Conservation (phyloP, 2,888 invertebrate species). For the Beris morrisii region DNA sequence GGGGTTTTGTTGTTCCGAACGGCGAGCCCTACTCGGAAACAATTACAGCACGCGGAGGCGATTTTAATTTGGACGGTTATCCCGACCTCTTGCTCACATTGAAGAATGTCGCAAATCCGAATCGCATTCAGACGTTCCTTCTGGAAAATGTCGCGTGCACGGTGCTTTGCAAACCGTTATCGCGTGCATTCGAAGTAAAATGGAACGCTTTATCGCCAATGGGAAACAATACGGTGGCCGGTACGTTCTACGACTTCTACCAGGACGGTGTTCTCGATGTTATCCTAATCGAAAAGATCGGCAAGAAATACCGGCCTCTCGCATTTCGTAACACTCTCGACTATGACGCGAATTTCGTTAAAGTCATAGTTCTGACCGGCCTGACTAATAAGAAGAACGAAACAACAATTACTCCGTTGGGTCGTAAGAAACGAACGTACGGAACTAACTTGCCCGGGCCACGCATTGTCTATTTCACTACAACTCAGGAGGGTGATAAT, state of each 20-base stretch:
- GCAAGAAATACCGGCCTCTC: conserved; percentile 63
- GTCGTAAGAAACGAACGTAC: conserved; percentile 76
- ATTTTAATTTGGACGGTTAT: conserved; percentile 95
- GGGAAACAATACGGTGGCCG: conserved; percentile 75
- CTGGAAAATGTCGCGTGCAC: conserved; percentile 78
- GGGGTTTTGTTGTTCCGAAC: conserved; percentile 69
- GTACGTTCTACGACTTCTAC: conserved; percentile 90
- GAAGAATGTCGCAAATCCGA: conserved; percentile 41
- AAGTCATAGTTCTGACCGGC: conserved; percentile 90
- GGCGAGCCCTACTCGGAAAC: conserved; percentile 68
- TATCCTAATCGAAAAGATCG: conserved; percentile 67
- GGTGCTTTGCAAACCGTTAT: conserved; percentile 59
- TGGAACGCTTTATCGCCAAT: conserved; percentile 76
- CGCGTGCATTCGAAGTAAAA: conserved; percentile 73
- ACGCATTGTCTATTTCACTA: conserved; percentile 81
- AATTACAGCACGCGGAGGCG: conserved; percentile 83
- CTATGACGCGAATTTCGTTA: conserved; percentile 94
- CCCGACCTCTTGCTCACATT: conserved; percentile 86
- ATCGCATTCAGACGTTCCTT: conserved; percentile 68
- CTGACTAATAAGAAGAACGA: conserved; percentile 71
- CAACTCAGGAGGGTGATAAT: conserved; percentile 81
- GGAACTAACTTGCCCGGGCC: conserved; percentile 93
- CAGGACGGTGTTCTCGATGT: conserved; percentile 95
- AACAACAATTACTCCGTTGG: conserved; percentile 71
- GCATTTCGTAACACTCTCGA: conserved; percentile 86